A percentile compares a stretch with the other conserved stretches of the same genome.
phyloP scores from a whole-genome alignment of 2,113 vertebrate species.

The Phoenicopterus ruber region DNA sequence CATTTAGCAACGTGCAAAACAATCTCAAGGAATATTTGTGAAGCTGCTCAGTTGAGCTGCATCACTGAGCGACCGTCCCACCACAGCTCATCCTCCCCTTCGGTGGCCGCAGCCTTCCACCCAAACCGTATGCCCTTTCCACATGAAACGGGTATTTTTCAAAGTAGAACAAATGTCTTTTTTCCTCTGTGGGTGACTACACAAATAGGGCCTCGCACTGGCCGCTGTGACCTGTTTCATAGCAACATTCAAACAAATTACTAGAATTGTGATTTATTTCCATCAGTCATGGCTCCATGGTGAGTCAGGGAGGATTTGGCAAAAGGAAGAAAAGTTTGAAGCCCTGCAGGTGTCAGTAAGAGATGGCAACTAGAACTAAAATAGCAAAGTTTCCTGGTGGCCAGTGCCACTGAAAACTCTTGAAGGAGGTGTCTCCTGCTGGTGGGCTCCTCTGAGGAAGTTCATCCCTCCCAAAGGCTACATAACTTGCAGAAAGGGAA shows the following conservation, averaged over 20 bases:
- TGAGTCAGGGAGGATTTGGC: background rate
- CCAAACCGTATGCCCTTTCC: background rate
- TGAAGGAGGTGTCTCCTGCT: background rate
- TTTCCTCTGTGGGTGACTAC: background rate
- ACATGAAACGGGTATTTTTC: constrained; percentile 2
- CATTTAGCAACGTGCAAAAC: background rate
- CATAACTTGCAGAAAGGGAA: background rate
- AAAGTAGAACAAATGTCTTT: background rate
- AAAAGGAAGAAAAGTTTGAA: background rate
- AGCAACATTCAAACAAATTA: constrained; percentile 35
- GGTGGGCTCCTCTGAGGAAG: background rate
- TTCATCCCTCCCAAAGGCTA: background rate
- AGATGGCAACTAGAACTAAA: background rate
- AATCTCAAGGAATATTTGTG: background rate
- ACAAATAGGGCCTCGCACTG: background rate
- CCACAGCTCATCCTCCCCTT: background rate
- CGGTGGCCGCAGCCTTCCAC: background rate
- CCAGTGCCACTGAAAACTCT: background rate
- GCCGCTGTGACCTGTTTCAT: background rate
- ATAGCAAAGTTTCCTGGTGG: background rate
- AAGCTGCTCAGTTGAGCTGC: background rate
- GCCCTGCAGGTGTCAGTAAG: background rate
- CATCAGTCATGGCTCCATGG: background rate
- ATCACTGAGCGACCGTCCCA: accelerated
- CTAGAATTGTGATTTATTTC: background rate